These are phyloP conservation scores for Trichonephila clavipes DNA, from an alignment of 1,140 invertebrate species.

Conservation along the genomic window DNA sequence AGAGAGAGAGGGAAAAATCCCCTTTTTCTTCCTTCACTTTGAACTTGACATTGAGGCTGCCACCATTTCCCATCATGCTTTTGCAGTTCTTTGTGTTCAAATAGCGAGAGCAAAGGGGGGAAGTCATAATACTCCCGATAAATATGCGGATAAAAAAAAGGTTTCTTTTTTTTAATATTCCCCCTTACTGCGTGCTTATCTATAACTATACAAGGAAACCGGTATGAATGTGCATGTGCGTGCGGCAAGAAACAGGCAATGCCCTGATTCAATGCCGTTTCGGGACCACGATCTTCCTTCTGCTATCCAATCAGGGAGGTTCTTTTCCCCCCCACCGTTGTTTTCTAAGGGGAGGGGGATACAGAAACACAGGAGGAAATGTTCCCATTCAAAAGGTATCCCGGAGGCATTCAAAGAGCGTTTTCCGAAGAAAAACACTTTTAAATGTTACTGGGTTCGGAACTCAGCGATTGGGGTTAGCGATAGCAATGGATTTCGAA, in stretches of 20 bases:
- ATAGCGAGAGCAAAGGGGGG: background rate
- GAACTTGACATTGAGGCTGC: slow-evolving; percentile 68
- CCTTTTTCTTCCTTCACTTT: slow-evolving; percentile 66
- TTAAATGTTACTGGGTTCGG: background rate
- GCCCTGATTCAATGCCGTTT: slow-evolving; percentile 66
- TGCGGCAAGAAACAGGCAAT: slow-evolving; percentile 38
- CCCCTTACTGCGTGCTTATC: slow-evolving; percentile 28
- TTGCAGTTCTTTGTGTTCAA: slow-evolving; percentile 36
- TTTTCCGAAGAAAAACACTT: background rate
- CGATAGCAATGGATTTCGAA: too few species aligned
- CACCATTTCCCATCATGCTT: slow-evolving; percentile 42
- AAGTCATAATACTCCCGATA: slow-evolving; percentile 14
- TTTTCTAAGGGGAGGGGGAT: background rate
- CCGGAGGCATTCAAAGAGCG: background rate
- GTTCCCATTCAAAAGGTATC: background rate
- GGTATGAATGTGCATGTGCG: slow-evolving; percentile 52
- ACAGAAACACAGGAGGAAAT: background rate
- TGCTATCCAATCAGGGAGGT: background rate
- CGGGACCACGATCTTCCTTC: background rate
- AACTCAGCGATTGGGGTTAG: background rate
- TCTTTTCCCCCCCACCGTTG: background rate
- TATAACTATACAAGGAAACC: slow-evolving; percentile 64
- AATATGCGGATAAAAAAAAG: slow-evolving; percentile 45
- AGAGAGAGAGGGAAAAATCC: background rate
- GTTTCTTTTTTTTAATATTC: background rate